Evolutionary conservation across 2,797 vertebrate genomes (phyloP).

Genomic region (Erpetoichthys calabaricus): DNA sequence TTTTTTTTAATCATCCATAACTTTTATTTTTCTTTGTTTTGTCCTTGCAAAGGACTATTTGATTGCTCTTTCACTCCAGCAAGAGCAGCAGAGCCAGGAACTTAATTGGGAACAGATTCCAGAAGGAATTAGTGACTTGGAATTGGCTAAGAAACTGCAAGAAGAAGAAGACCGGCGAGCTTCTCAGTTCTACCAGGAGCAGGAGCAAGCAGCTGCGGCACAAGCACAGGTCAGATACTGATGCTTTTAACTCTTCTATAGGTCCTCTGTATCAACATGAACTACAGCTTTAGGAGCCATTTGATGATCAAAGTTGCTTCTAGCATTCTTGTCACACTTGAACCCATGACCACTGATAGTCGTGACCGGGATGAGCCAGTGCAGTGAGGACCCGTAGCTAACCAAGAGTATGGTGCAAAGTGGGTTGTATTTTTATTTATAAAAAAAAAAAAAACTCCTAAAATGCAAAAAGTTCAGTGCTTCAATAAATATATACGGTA

Average conservation of each 20-base stretch:
- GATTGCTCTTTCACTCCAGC: slow-evolving; percentile 95
- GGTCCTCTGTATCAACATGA: neutral
- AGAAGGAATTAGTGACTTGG: slow-evolving; percentile 88
- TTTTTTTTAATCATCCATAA: neutral
- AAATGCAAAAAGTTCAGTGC: no score
- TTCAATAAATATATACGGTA: no score
- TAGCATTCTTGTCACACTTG: no score
- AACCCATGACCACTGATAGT: no score
- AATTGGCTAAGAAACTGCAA: slow-evolving; percentile 93
- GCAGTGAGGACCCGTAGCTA: no score
- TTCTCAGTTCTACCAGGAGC: slow-evolving; percentile 94
- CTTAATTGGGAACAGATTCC: slow-evolving; percentile 89
- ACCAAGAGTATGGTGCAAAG: no score
- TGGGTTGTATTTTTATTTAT: no score
- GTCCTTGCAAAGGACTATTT: slow-evolving; percentile 71
- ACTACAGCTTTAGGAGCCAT: no score
- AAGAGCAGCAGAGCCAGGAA: slow-evolving; percentile 91
- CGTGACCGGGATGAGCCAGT: no score
- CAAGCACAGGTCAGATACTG: slow-evolving; percentile 47
- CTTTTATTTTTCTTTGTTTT: neutral
- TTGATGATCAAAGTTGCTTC: no score
- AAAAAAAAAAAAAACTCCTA: no score
- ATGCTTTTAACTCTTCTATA: neutral
- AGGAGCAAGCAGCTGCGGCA: slow-evolving; percentile 70
- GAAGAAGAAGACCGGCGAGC: slow-evolving; percentile 90